Base-by-base conservation (phyloP, 1,140 invertebrate genomes). In the Atta texana region DNA sequence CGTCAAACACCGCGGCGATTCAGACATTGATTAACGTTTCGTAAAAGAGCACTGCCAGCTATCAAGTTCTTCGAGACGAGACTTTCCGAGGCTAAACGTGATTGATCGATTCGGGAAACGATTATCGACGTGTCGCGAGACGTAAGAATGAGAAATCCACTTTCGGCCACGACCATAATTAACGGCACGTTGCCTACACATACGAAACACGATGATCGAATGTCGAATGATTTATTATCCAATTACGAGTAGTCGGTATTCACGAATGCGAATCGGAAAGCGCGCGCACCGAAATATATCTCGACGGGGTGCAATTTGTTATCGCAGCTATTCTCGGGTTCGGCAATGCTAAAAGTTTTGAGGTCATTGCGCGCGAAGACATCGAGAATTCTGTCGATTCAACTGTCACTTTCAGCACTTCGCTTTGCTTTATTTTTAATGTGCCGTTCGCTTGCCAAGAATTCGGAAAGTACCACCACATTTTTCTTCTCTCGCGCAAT, bases 341-440 rank as follows among this genome's bases (percentile, higher is more conserved):
- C 55, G 55, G 64, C 31, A 34, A 66, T 85, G 87, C 78, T 78
- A 78, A 72, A 74, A 86, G 64, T 59, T 68, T 71, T 85, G 71
- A 89, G 88, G 71, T 87, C 85, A 66, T 85, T 76, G 86, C 71
- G 63, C 59, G 86, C 39, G 86, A 68, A 74, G 55, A 28, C 75
- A 88, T 87, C 85, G 86, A 77, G 74, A 86, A 89, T 89, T 88
- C 88, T 59, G 39, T 74, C 87, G 87, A 89, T 85, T 85, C 74
- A 78, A 68, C 80, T 75, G 87, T 78, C 66, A 64, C 44, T 72
- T 78, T 69, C 86, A 28, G 63, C 49, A 34, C 57, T 53, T 59
- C 31, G 21, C 31, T 86, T 88, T 86, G 21, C 31, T 86, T 88
- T 89, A 89, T 89, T 81, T 81, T 89, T 88, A 85, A 51, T 68